Evolutionary conservation across 2,888 invertebrate genomes (phyloP).

Genomic region (Lasioglossum vierecki): DNA sequence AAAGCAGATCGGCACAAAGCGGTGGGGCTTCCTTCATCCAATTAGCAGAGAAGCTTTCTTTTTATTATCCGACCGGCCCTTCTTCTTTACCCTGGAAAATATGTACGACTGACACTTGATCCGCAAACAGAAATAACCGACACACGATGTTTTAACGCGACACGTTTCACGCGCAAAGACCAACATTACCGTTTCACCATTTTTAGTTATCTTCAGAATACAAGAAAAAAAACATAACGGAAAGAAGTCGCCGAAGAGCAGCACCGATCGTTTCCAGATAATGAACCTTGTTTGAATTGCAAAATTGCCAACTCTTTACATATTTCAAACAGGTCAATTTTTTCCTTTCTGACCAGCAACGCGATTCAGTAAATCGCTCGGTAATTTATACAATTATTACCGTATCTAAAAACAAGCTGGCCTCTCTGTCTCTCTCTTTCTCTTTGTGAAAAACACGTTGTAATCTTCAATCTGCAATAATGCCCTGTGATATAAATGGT

Average conservation of each 20-base stretch:
- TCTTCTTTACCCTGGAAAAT: conserved; percentile 28
- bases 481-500: background rate
- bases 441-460: background rate
- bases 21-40: conserved; percentile 81
- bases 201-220: background rate
- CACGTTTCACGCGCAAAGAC: background rate
- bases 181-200: background rate
- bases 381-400: conserved; percentile 11
- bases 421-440: too few relatives aligned
- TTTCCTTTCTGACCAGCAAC: background rate
- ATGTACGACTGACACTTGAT: conserved; percentile 24
- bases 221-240: background rate
- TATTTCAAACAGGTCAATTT: background rate
- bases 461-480: background rate
- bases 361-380: background rate
- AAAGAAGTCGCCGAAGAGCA: background rate
- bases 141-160: background rate
- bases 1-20: conserved; percentile 73
- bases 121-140: background rate
- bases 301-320: background rate
- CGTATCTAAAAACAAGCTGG: background rate
- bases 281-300: conserved; percentile 9
- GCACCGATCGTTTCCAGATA: background rate
- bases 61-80: conserved; percentile 43
- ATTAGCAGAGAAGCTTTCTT: conserved; percentile 76